Evolutionary conservation across 1,140 invertebrate genomes (phyloP).

Genomic region (Neuroterus valhalla): DNA sequence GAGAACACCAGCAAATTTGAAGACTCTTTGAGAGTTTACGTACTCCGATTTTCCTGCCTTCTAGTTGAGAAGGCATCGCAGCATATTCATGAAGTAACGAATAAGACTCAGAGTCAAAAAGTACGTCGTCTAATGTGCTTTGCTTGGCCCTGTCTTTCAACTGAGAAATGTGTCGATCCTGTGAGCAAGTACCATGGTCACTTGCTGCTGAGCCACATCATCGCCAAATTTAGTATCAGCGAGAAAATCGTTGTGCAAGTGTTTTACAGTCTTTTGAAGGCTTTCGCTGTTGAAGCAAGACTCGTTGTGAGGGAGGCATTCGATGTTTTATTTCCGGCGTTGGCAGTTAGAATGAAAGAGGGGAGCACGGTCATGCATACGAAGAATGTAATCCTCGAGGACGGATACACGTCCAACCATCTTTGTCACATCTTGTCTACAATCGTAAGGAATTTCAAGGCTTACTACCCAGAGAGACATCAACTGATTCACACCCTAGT

Average conservation of each 20-base stretch:
- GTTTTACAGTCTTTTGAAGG: constrained; percentile 96
- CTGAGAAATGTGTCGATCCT: constrained; percentile 96
- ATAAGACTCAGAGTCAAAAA: constrained; percentile 95
- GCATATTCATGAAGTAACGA: constrained; percentile 96
- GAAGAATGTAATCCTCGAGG: constrained; percentile 98
- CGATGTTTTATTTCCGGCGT: constrained; percentile 96
- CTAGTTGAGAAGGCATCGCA: constrained; percentile 95
- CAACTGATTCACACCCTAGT: constrained; percentile 96
- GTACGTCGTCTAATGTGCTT: constrained; percentile 96
- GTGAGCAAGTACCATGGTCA: constrained; percentile 97
- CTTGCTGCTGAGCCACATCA: constrained; percentile 95
- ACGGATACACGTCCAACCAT: constrained; percentile 96
- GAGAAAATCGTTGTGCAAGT: constrained; percentile 97
- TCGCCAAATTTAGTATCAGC: constrained; percentile 98
- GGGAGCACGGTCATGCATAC: constrained; percentile 99
- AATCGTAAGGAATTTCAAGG: constrained; percentile 95
- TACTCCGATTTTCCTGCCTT: constrained; percentile 96
- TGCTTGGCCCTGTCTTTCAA: constrained; percentile 96
- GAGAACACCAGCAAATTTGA: constrained; percentile 91
- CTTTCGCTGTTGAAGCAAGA: constrained; percentile 94
- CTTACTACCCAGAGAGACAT: constrained; percentile 97
- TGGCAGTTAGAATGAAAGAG: constrained; percentile 97
- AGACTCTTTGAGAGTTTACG: constrained; percentile 92
- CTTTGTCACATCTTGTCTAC: constrained; percentile 96
- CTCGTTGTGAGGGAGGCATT: constrained; percentile 94